Conservation (phyloP, 2,888 invertebrate species). For the Euzetes globulus region DNA sequence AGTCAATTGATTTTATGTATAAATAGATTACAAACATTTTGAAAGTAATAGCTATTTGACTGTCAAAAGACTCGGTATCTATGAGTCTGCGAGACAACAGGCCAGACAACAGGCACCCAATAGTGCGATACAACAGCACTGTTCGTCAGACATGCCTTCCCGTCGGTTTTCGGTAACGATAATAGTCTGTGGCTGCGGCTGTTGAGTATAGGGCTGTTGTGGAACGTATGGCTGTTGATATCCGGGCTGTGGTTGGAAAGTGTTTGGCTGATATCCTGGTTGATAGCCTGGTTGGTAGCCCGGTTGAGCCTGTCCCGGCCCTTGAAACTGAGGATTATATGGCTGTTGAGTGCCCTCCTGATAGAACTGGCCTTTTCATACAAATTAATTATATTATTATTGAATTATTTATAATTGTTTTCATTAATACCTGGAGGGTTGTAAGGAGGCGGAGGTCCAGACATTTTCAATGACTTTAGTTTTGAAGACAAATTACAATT, state of each 20-base stretch:
- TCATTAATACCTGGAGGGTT: neutral
- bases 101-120: slow-evolving; percentile 9
- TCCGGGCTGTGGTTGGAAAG: neutral
- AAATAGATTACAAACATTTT: too few relatives aligned
- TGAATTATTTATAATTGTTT: neutral
- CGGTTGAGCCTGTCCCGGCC: neutral
- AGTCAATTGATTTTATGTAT: too few relatives aligned
- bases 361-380: neutral
- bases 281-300: neutral
- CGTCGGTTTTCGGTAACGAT: neutral
- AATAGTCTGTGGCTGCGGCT: slow-evolving; percentile 16
- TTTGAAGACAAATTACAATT: neutral
- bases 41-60: too few relatives aligned
- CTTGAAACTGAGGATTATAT: neutral
- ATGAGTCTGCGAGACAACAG: slow-evolving; percentile 5
- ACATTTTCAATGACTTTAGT: neutral
- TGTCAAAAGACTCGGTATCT: neutral
- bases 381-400: neutral
- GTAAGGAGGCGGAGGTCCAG: slow-evolving; percentile 11
- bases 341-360: neutral
- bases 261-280: neutral
- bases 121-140: slow-evolving; percentile 24
- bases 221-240: neutral
- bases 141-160: neutral
- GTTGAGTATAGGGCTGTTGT: neutral